Base-by-base conservation (phyloP, 2,113 vertebrate species). In the Mesitornis unicolor region DNA sequence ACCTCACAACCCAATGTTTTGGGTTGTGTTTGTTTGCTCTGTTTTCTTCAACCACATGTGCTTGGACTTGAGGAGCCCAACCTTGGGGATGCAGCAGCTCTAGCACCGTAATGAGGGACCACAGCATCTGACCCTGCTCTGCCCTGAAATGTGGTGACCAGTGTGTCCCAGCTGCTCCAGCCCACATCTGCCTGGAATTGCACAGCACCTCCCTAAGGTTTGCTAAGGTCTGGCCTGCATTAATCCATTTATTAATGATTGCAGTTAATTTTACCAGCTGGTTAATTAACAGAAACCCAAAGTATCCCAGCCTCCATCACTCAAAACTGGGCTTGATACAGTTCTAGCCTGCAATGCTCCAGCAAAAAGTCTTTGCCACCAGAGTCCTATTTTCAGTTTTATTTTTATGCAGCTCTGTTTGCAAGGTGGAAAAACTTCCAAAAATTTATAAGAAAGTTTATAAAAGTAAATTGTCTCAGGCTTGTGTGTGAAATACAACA, bases 381-480 rank as follows among this genome's bases (percentile, higher is more conserved):
- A 35, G 18, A 91, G 73, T 53, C 54, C 65, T 29, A 2, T 71
- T 82, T 89, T 74, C 87, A 76, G 1, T 43, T 87, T 38, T 11
- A 19, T 50, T 94, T 76, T 77, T 45, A 90, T 59, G 68, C 50
- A 29, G 87, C 94, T 90, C 91, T 43, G 16, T 93, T 96, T 91
- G 80, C 90, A 80, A 90, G 81, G 64, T 97, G 77, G 85, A 78
- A 95, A 96, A 84, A 29, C 54, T 97, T 96, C 95, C 92, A 90
- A n/a, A 89, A 73, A 48, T 45, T 53, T 36, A 85, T 47, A 96
- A 88, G 89, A 94, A 96, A 54, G 28, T 93, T 97, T 76, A 22
- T 90, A 88, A n/a, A n/a, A 94, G 57, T 83, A 11, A 83, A 63
- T 90, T 95, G 81, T 96, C 98, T 98, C 98, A 97, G 97, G 97